phyloP scores from a whole-genome alignment of 2,888 invertebrate genomes.

The Allygus modestus region DNA sequence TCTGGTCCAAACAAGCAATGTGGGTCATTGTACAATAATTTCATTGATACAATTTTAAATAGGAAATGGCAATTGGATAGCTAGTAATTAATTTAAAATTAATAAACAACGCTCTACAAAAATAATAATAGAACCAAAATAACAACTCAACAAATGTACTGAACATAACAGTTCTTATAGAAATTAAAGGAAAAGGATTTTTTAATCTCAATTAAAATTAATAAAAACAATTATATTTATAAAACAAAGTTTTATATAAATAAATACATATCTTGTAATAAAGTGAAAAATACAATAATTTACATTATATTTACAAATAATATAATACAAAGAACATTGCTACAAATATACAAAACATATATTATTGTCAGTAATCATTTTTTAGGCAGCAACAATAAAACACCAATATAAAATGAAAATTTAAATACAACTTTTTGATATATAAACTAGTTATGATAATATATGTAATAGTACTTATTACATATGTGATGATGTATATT shows the following conservation, averaged over 20 bases:
- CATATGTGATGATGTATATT: too few relatives aligned
- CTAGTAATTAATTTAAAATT: not conserved
- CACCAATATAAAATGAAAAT: too few relatives aligned
- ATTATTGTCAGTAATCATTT: slow-evolving; percentile 43
- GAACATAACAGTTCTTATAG: too few relatives aligned
- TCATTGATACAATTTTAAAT: not conserved
- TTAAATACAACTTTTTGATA: too few relatives aligned
- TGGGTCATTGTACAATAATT: too few relatives aligned
- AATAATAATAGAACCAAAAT: not conserved
- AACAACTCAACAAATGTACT: too few relatives aligned
- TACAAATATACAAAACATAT: slow-evolving; percentile 40
- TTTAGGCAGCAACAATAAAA: not conserved
- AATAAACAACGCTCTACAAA: not conserved
- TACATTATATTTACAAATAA: slow-evolving; percentile 27
- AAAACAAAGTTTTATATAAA: not conserved
- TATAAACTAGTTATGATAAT: too few relatives aligned
- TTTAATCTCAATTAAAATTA: too few relatives aligned
- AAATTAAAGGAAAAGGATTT: too few relatives aligned
- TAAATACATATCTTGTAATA: not conserved
- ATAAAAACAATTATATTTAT: too few relatives aligned
- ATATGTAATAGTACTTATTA: too few relatives aligned
- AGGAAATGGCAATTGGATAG: slow-evolving; percentile 20
- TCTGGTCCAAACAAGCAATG: too few relatives aligned
- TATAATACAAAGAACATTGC: not conserved
- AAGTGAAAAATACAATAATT: not conserved